phyloP scores from a whole-genome alignment of 2,888 invertebrate species.

The Eledona agricola region DNA sequence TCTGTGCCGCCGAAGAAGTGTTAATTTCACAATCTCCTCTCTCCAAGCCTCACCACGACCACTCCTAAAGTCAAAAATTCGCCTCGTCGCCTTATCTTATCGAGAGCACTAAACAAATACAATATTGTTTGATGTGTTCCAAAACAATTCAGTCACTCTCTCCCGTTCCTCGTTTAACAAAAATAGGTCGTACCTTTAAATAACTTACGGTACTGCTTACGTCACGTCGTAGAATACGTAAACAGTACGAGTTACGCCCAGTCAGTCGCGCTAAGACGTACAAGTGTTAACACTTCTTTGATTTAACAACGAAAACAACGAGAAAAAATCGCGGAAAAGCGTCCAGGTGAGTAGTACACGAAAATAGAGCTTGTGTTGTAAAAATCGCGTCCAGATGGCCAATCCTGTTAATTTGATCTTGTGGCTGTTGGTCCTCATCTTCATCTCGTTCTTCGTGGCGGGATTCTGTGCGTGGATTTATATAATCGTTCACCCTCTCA shows the following conservation, averaged over 20 bases:
- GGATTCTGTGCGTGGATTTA: slow-evolving; percentile 74
- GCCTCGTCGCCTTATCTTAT: too few relatives aligned
- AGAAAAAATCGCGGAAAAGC: slow-evolving; percentile 1
- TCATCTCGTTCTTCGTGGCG: slow-evolving; percentile 74
- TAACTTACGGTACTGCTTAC: slow-evolving; percentile 41
- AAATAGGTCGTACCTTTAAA: slow-evolving; percentile 36
- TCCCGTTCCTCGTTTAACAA: too few relatives aligned
- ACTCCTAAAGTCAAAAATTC: too few relatives aligned
- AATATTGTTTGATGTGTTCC: too few relatives aligned
- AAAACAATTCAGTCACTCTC: too few relatives aligned
- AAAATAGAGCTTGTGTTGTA: slow-evolving; percentile 1
- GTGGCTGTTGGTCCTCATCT: slow-evolving; percentile 76
- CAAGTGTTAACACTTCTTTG: too few relatives aligned
- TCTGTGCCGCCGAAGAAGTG: too few relatives aligned
- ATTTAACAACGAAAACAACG: too few relatives aligned
- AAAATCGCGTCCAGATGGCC: slow-evolving; percentile 65
- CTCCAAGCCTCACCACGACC: too few relatives aligned
- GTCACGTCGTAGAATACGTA: slow-evolving; percentile 25
- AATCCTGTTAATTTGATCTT: slow-evolving; percentile 74
- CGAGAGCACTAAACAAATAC: too few relatives aligned
- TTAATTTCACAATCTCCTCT: too few relatives aligned
- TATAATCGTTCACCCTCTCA: slow-evolving; percentile 72
- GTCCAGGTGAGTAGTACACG: slow-evolving; percentile 19
- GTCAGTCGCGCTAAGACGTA: too few relatives aligned
- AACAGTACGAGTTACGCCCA: slow-evolving; percentile 36